Evolutionary conservation across 2,797 vertebrate genomes (phyloP).

Genomic region (Acridotheres tristis): DNA sequence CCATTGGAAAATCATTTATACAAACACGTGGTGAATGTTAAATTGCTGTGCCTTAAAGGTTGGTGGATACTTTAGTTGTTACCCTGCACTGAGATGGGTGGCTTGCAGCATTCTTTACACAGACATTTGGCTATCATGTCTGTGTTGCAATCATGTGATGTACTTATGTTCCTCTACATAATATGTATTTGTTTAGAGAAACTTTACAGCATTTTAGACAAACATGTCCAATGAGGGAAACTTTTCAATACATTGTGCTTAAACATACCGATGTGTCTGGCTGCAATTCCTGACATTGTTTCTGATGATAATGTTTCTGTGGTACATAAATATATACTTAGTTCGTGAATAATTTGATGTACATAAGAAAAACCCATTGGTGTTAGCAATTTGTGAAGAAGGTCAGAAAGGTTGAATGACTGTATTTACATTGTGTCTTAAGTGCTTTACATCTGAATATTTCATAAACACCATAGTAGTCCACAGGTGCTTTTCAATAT

Average conservation of each 20-base stretch:
- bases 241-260: not conserved
- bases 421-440: not conserved
- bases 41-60: not conserved
- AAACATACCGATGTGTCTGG: not conserved
- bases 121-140: not conserved
- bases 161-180: not conserved
- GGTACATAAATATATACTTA: not conserved
- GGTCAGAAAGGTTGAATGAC: not conserved
- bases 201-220: not conserved
- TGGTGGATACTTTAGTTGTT: not conserved
- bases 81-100: not conserved
- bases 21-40: not conserved
- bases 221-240: not conserved
- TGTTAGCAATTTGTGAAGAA: not conserved
- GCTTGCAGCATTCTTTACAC: not conserved
- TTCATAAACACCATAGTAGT: not conserved
- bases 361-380: not conserved
- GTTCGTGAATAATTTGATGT: not conserved
- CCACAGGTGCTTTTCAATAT: not conserved
- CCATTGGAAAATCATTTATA: not conserved
- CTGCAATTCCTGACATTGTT: not conserved
- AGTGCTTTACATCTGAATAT: not conserved
- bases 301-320: not conserved
- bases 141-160: not conserved
- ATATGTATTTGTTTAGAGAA: not conserved